Percentiles rank a stretch among this genome's conserved stretches.
Evolutionary conservation across 2,797 vertebrate species (phyloP).

Genomic region (Anguilla megastoma): DNA sequence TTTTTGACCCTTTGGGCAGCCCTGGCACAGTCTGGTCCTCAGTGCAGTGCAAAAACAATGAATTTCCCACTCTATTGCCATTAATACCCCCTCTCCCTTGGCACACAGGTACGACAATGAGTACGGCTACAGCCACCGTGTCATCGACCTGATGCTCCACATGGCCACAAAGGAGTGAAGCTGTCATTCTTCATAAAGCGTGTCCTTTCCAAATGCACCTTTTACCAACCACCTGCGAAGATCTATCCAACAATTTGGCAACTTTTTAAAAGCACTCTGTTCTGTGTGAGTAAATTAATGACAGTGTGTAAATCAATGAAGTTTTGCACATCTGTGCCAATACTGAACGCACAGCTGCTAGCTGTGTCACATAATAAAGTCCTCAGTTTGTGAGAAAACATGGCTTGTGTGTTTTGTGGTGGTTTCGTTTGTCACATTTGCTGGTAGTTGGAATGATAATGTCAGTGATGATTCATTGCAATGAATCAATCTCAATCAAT

Average conservation of each 20-base stretch:
- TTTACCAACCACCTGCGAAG: conserved; percentile 43
- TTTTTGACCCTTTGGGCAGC: neutral
- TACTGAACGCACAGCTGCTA: conserved; percentile 21
- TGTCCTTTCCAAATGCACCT: conserved; percentile 12
- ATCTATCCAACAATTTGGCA: conserved; percentile 62
- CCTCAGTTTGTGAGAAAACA: conserved; percentile 73
- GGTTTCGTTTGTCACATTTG: neutral
- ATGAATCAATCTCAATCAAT: too few relatives aligned
- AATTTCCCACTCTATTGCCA: neutral
- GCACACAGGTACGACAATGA: conserved; percentile 95
- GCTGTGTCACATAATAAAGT: conserved; percentile 68
- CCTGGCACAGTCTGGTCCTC: neutral
- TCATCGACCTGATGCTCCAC: conserved; percentile 89
- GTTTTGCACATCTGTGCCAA: neutral
- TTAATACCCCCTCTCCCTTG: neutral
- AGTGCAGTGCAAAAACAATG: neutral
- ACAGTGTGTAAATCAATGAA: neutral
- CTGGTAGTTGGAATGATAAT: neutral
- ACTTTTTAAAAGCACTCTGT: conserved; percentile 62
- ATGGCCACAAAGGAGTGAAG: conserved; percentile 89
- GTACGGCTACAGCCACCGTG: conserved; percentile 91
- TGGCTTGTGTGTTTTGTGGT: neutral
- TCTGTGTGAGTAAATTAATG: conserved; percentile 52
- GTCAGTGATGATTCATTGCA: too few relatives aligned
- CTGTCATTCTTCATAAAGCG: neutral